Percentiles rank a stretch among this genome's conserved stretches.
These are phyloP conservation scores for Sinodicranocentrus sp. DNA, from an alignment of 2,888 invertebrate species.

Conservation along the genomic window DNA sequence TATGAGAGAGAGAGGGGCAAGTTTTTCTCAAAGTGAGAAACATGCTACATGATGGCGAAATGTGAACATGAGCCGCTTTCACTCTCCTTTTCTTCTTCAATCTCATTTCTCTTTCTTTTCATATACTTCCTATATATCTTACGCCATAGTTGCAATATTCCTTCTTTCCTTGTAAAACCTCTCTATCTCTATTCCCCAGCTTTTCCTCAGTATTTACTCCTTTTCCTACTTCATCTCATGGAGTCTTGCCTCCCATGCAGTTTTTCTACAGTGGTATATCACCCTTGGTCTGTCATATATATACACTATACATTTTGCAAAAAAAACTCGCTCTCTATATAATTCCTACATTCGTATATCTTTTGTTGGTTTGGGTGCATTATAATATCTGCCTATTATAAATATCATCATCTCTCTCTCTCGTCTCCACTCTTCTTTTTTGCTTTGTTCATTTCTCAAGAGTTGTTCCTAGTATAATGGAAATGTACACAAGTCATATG, in stretches of 20 bases:
- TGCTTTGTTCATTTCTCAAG: conserved; percentile 14
- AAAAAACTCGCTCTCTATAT: too few species aligned
- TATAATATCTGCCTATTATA: conserved; percentile 53
- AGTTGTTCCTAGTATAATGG: conserved; percentile 1
- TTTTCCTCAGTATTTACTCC: not conserved
- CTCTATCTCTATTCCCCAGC: not conserved
- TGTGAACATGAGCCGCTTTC: conserved; percentile 53
- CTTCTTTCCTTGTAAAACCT: not conserved
- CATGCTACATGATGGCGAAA: conserved; percentile 43
- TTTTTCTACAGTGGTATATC: too few species aligned
- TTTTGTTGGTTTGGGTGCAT: conserved; percentile 26
- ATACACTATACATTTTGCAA: too few species aligned
- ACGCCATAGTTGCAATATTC: not conserved
- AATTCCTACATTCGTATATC: not conserved
- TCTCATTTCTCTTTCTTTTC: conserved; percentile 37
- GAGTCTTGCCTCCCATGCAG: too few species aligned
- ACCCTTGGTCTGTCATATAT: too few species aligned
- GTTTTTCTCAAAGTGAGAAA: conserved; percentile 39
- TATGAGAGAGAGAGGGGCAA: not conserved
- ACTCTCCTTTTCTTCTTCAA: conserved; percentile 45
- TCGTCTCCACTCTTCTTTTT: not conserved
- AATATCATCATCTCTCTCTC: conserved; percentile 39
- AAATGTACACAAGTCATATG: conserved; percentile 46
- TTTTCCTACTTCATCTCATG: not conserved
- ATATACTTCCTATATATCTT: not conserved